A percentile compares a stretch with the other conserved stretches of the same genome.
These are phyloP conservation scores for Perdita meconis DNA, from an alignment of 2,888 invertebrate species.

Conservation along the genomic window DNA sequence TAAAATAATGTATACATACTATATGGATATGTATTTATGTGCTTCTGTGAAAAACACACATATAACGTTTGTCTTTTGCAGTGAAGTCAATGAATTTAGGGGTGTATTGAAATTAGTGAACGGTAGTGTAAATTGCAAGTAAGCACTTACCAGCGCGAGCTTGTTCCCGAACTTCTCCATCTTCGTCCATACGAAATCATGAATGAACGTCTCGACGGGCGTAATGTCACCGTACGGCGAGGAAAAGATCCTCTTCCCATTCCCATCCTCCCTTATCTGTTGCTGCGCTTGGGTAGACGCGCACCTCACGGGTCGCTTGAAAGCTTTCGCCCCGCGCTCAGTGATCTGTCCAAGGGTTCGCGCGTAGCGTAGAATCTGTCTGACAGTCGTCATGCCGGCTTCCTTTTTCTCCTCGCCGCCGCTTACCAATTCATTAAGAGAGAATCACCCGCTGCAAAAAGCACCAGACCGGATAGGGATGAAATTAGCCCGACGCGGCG, in stretches of 20 bases:
- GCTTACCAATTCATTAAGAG: slow-evolving; percentile 14
- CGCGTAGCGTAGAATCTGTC: slow-evolving; percentile 35
- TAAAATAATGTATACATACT: too few species aligned
- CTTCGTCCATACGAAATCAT: slow-evolving; percentile 77
- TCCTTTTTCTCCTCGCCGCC: background rate
- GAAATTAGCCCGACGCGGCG: background rate
- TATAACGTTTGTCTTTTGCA: too few species aligned
- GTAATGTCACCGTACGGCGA: slow-evolving; percentile 66
- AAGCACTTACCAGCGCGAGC: slow-evolving; percentile 76
- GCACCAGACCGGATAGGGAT: background rate
- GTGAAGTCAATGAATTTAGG: too few species aligned
- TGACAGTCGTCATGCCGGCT: slow-evolving; percentile 47
- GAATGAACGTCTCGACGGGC: slow-evolving; percentile 64
- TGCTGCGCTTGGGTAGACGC: slow-evolving; percentile 61
- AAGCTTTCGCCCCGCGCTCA: slow-evolving; percentile 28
- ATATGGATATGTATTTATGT: too few species aligned
- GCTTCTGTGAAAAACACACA: too few species aligned
- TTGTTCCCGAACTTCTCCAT: slow-evolving; percentile 62
- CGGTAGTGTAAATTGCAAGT: background rate
- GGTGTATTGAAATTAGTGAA: too few species aligned
- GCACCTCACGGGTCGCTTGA: slow-evolving; percentile 49
- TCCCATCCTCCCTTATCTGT: slow-evolving; percentile 70
- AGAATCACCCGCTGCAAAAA: background rate
- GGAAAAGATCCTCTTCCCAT: slow-evolving; percentile 76
- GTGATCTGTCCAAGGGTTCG: slow-evolving; percentile 30